Evolutionary conservation across 2,113 vertebrate species (phyloP).

Genomic region (Pica pica): DNA sequence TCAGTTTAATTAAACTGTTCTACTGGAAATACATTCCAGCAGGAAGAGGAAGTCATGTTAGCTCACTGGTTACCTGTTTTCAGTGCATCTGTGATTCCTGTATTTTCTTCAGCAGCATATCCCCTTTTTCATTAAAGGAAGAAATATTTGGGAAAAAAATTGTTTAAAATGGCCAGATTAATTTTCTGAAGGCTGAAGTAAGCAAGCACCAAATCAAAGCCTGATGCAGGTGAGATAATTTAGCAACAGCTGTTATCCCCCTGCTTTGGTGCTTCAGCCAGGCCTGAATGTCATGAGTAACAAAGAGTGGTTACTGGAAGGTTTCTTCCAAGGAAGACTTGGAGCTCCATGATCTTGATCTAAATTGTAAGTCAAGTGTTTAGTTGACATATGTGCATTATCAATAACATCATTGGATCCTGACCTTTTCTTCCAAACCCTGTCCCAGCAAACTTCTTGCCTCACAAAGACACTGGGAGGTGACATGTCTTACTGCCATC

Average conservation of each 20-base stretch:
- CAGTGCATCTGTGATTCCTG: not conserved
- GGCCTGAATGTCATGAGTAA: not conserved
- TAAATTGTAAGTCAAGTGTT: not conserved
- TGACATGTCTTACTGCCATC: not conserved
- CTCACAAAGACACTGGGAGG: not conserved
- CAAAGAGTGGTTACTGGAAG: not conserved
- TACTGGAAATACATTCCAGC: not conserved
- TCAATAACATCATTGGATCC: not conserved
- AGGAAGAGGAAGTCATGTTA: fast-evolving
- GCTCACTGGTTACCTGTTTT: not conserved
- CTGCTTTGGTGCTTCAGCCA: not conserved
- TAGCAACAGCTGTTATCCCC: not conserved
- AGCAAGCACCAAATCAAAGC: not conserved
- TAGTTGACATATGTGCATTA: not conserved
- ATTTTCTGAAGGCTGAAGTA: not conserved
- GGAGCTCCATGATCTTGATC: not conserved
- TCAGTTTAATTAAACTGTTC: not conserved
- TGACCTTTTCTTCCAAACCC: not conserved
- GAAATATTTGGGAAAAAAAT: not conserved
- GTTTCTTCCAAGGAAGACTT: not conserved
- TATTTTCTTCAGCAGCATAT: not conserved
- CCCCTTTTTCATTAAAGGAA: not conserved
- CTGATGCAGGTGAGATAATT: not conserved
- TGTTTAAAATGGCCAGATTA: not conserved
- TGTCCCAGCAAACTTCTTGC: not conserved